Evolutionary conservation across 30 jellyfish, hydroid and myxozoan species (phyloP), one percentile per base, ranked within the genome.

Genomic region (Aurelia sp.): DNA sequence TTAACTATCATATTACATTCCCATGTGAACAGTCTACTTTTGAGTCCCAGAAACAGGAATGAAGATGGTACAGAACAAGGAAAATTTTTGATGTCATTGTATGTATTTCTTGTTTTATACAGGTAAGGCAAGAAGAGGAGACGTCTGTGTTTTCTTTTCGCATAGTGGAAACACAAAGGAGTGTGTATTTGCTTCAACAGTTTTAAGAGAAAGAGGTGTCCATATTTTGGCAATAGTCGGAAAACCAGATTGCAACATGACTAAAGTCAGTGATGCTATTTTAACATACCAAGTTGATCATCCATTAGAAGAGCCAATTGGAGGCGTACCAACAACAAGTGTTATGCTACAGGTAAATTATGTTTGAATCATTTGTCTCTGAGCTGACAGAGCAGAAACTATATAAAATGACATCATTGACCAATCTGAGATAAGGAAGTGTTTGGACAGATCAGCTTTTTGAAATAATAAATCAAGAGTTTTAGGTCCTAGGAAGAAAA

Each of bases 291-390:
- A 91, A 79, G 84, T 85, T 19, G 96, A 85, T 35, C 86, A 75
- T 47, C 90, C 92, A 21, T 70, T 91, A 44, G 96, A 76, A 22
- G 98, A 91, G 22, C 98, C 98, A 19, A 91, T 91, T 47, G 98
- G 98, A 17, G 98, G 98, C 6, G 98, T 81, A 16, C 98, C 98
- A 62, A 91, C 98, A 21, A 91, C 98, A 48, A 91, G 98, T 81
- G 93, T 91, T 17, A 80, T 91, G 89, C 88, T 91, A 4, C 98
- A 91, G 94, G 98, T 91, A 11, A 11, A 87, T 31, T 74, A 40
- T 3, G 3, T 2, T 44, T 6, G 13, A 27, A 27, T 27, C 33
- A 27, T 27, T 27, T 27, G 33, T 27, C 33, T 27, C 33, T 27
- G 1, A 27, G 33, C 33, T 27, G 2, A n/a, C n/a, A n/a, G n/a